Base-by-base conservation (phyloP, 2,888 invertebrate species). In the Deladenus siricidicola region DNA sequence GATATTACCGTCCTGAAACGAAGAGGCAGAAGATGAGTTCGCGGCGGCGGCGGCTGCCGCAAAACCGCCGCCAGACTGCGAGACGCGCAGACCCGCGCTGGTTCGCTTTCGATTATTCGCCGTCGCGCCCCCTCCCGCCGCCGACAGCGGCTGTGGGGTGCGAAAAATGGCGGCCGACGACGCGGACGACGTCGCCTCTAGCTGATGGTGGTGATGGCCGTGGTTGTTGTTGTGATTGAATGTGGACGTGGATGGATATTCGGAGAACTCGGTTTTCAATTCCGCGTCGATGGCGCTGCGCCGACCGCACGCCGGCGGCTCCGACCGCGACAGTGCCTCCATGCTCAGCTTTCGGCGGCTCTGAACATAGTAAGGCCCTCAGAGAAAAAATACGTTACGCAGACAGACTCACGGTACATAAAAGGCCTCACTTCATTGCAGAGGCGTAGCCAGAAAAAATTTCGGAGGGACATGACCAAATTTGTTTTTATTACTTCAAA, bases 31-130 rank as follows among this genome's bases (percentile, higher is more conserved):
- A n/a, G n/a, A n/a, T n/a, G n/a, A n/a, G n/a, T n/a, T n/a, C n/a
- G n/a, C n/a, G n/a, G n/a, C 6, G 39, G 39, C 39, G 8, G 39
- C 39, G 8, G 39, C 6, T 34, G 39, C 8, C 39, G 39, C 39
- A 34, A 34, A 6, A 14, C 39, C 39, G 19, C 30, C 30, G 29
- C 3, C 39, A 6, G 53, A 34, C 53, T 53, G 29, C 6, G 53
- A 39, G n/a, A 53, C 23, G 23, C 53, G 29, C n/a, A n/a, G 19
- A 4, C 53, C 53, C 14, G 53, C 23, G 39, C 39, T 53, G 39
- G 17, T 53, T 4, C 53, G 29, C 39, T 53, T 53, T 19, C 53
- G 29, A n/a, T n/a, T n/a, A n/a, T n/a, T n/a, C n/a, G n/a, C n/a
- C n/a, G n/a, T n/a, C n/a, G n/a, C n/a, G n/a, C n/a, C n/a, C 6